phyloP scores from a whole-genome alignment of 2,888 invertebrate genomes.

The Cryptus viduatorius region DNA sequence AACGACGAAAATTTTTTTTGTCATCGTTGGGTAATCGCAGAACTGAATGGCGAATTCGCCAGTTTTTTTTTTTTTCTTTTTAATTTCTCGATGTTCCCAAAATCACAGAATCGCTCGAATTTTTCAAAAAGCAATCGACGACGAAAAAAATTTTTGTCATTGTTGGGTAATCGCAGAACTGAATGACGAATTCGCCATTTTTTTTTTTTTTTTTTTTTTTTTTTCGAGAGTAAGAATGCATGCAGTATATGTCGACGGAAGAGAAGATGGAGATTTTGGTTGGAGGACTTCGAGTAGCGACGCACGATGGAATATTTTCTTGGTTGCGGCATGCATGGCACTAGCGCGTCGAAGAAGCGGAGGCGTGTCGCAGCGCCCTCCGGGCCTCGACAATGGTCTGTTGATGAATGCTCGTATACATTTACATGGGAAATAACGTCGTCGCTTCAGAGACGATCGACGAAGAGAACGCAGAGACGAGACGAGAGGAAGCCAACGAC shows the following conservation, averaged over 20 bases:
- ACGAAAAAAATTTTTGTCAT: not conserved
- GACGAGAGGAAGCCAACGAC: constrained; percentile 70
- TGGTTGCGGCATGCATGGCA: constrained; percentile 49
- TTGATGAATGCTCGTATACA: constrained; percentile 84
- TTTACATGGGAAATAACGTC: constrained; percentile 83
- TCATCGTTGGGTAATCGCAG: not conserved
- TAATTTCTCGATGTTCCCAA: not conserved
- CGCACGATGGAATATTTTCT: constrained; percentile 57
- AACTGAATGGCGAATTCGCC: not conserved
- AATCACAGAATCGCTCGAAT: not conserved
- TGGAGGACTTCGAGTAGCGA: constrained; percentile 10
- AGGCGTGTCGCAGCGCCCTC: constrained; percentile 80
- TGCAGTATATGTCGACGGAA: not conserved
- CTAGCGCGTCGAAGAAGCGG: constrained; percentile 69
- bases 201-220: not conserved
- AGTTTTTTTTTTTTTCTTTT: not conserved
- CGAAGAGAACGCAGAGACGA: constrained; percentile 61
- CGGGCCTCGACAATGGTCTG: constrained; percentile 64
- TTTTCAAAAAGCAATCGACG: not conserved
- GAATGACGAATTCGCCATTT: not conserved
- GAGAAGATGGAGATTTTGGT: constrained; percentile 24
- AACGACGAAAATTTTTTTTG: not conserved
- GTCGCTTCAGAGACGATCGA: constrained; percentile 73
- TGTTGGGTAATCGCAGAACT: not conserved
- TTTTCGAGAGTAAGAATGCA: not conserved